Percentiles rank a stretch among this genome's conserved stretches.
These are phyloP conservation scores for Stictonetta naevosa DNA, from an alignment of 2,113 vertebrate species.

Conservation along the genomic window DNA sequence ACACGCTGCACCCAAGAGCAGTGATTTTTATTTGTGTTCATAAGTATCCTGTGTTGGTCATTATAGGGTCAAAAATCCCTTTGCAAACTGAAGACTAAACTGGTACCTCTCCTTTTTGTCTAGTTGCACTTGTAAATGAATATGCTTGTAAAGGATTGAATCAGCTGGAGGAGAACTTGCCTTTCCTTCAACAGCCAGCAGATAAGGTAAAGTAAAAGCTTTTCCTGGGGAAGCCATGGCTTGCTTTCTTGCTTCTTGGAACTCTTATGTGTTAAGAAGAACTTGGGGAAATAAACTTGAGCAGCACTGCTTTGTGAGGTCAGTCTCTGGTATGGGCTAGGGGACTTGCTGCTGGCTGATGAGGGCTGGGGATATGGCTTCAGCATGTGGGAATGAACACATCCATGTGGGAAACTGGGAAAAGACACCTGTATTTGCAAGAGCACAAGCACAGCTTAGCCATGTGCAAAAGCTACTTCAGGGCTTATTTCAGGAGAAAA, in stretches of 20 bases:
- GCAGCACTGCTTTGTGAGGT: not conserved
- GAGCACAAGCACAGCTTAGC: not conserved
- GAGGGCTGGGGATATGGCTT: not conserved
- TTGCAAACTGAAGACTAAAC: not conserved
- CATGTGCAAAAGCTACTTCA: not conserved
- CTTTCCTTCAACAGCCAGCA: conserved; percentile 89
- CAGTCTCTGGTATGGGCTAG: not conserved
- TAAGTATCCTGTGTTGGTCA: not conserved
- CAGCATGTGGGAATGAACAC: not conserved
- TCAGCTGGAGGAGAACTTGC: conserved; percentile 88
- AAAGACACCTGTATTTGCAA: not conserved
- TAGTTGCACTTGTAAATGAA: conserved; percentile 87
- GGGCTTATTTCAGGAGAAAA: not conserved
- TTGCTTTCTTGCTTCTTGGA: not conserved
- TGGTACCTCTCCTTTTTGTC: not conserved
- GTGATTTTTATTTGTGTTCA: not conserved
- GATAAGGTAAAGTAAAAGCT: conserved; percentile 82
- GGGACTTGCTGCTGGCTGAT: not conserved
- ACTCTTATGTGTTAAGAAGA: not conserved
- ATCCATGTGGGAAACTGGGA: too few relatives aligned
- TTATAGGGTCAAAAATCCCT: not conserved
- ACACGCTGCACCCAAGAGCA: not conserved
- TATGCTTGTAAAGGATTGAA: conserved; percentile 89
- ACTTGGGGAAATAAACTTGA: not conserved
- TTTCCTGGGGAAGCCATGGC: not conserved